Evolutionary conservation across 2,888 invertebrate genomes (phyloP).

Genomic region (Trissonchulus sp.): DNA sequence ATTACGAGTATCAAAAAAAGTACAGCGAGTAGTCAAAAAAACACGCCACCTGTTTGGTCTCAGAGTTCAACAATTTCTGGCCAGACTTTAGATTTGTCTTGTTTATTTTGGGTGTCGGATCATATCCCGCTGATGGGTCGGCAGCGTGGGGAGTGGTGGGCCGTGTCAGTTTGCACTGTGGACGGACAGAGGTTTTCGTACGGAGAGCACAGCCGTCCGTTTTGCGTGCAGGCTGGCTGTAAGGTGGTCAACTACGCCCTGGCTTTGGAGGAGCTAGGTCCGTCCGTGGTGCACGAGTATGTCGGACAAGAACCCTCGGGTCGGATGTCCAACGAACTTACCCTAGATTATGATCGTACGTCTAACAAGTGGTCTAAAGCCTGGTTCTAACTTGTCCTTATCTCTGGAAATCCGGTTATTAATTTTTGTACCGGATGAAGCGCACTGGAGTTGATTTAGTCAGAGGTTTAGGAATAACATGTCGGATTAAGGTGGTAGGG

Average conservation of each 20-base stretch:
- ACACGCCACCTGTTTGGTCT: too few species aligned
- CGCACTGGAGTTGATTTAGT: too few species aligned
- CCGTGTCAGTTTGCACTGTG: slow-evolving; percentile 86
- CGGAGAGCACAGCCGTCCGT: slow-evolving; percentile 53
- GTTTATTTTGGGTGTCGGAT: slow-evolving; percentile 68
- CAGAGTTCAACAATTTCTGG: too few species aligned
- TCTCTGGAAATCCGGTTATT: too few species aligned
- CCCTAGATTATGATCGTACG: slow-evolving; percentile 56
- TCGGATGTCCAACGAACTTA: slow-evolving; percentile 51
- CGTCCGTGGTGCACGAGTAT: slow-evolving; percentile 55
- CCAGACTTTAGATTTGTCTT: too few species aligned
- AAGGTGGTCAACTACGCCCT: slow-evolving; percentile 56
- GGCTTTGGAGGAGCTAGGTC: slow-evolving; percentile 53
- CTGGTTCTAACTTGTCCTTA: too few species aligned
- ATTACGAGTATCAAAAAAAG: too few species aligned
- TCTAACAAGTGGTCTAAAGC: too few species aligned
- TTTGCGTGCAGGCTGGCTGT: slow-evolving; percentile 54
- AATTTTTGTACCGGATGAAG: too few species aligned
- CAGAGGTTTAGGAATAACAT: too few species aligned
- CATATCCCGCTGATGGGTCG: slow-evolving; percentile 90
- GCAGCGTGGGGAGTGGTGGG: slow-evolving; percentile 83
- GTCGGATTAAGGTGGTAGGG: too few species aligned
- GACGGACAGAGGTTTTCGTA: slow-evolving; percentile 70
- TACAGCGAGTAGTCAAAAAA: too few species aligned
- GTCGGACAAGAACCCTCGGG: slow-evolving; percentile 57